Base-by-base conservation (phyloP, 1,140 invertebrate species). In the Eumaeus atala region DNA sequence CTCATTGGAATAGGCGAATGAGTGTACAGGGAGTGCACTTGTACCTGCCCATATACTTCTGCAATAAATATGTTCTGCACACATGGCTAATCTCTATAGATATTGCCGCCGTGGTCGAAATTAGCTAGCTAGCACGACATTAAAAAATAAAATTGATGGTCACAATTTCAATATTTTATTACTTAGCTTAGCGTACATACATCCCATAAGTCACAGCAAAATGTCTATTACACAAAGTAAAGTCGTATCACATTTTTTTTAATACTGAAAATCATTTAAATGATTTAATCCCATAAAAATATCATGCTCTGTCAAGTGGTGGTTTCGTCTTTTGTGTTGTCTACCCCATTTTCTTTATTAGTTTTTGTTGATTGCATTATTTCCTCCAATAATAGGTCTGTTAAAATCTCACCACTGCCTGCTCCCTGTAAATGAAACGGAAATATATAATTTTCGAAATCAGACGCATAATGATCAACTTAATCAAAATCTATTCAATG, bases 371-470 rank as follows among this genome's bases (percentile, higher is more conserved):
- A 33, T 7, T 44, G 38, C 40, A 85, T 51, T n/a, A 84, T 59
- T 54, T 83, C 83, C 69, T 81, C 74, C 67, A 86, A 61, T 54
- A 86, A 61, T 48, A 79, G 77, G 42, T 81, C 84, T 56, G 84
- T 79, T 47, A 86, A 64, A 42, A 86, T 50, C 51, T 84, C 78
- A 17, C 50, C 61, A 51, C 80, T 83, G 9, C 79, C 79, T 12
- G 70, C 67, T 54, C 65, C 72, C 80, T 86, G 72, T 55, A 76
- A 72, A 14, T 38, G 54, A 54, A 61, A 57, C 1, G 9, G 11
- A 1, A 9, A 18, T 18, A 47, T 18, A 18, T 47, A 11, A 2
- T 17, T 21, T 16, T 9, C 11, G 8, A 47, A 10, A 17, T 12
- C 21, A 12, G 33, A 34, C 0, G 48, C 12, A 50, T 34, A 55